These are phyloP conservation scores for Pongo pygmaeus DNA, from an alignment of 2,113 vertebrate genomes.

Conservation along the genomic window DNA sequence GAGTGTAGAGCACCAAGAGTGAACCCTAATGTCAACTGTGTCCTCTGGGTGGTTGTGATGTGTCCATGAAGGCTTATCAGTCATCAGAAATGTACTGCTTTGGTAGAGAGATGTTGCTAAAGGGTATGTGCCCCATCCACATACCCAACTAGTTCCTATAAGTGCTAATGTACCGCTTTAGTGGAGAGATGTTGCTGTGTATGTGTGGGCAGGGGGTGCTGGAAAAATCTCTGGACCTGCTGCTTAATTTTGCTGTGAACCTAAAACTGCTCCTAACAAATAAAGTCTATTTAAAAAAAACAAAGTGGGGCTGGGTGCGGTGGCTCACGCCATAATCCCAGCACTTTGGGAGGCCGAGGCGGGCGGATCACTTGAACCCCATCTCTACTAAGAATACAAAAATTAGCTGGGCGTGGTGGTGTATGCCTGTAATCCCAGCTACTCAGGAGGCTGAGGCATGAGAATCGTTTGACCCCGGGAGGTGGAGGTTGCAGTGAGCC, in stretches of 20 bases:
- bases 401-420: too few relatives aligned
- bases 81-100: background rate
- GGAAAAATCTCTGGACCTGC: background rate
- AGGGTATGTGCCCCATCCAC: background rate
- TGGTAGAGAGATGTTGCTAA: background rate
- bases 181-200: background rate
- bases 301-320: too few relatives aligned
- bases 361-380: too few relatives aligned
- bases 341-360: too few relatives aligned
- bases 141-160: too few relatives aligned
- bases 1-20: background rate
- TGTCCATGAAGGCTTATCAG: background rate
- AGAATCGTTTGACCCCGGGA: too few relatives aligned
- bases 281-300: background rate
- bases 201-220: fast-evolving
- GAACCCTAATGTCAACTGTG: background rate
- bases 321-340: too few relatives aligned
- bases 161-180: background rate
- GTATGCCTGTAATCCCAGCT: too few relatives aligned
- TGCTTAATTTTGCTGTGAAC: background rate
- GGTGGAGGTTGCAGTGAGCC: too few relatives aligned
- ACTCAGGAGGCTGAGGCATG: too few relatives aligned
- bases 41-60: background rate
- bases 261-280: background rate
- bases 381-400: too few relatives aligned